Evolutionary conservation across 2,888 invertebrate species (phyloP), one percentile per base, ranked within the genome.

Genomic region (Phymatocera aterrima): DNA sequence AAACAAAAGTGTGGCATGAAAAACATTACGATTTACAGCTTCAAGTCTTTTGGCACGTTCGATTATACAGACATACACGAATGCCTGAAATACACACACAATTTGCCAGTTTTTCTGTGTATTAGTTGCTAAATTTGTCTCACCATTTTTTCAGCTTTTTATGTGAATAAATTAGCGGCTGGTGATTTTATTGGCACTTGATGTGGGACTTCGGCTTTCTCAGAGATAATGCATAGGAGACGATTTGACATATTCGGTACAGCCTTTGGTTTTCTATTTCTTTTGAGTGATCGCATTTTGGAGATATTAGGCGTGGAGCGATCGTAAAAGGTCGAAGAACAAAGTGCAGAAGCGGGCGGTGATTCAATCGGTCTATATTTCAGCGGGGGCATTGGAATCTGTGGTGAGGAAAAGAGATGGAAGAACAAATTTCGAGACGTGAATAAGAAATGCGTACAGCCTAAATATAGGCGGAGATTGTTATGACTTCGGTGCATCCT

Each of bases 211-310:
- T 80, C 65, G 43, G 80, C 78, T 40, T 68, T 81, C 77, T 81
- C 81, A 54, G 82, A 79, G 74, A 82, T 82, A 18, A 82, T 80
- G 80, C 80, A 82, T 12, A 82, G 70, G 15, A 82, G 61, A n/a
- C 80, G 78, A 57, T 82, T 82, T 5, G 78, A 70, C 70, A 72
- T 78, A 31, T 64, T 72, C 46, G 77, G 34, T 15, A 61, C 74
- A 12, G 70, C 78, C 54, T 61, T 21, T 40, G 75, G 24, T 15
- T 80, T 77, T 75, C 70, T 72, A 79, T 65, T 79, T 79, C 80
- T 70, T 77, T 57, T 80, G 10, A 77, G 75, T 24, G 79, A 79
- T 77, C 72, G 79, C 21, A 18, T 70, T 64, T 72, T 64, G 54
- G 54, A 70, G n/a, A 75, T 6, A 57, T 40, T 57, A 2, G n/a